Conservation (phyloP, 2,797 vertebrate species). For the Poecilia picta region DNA sequence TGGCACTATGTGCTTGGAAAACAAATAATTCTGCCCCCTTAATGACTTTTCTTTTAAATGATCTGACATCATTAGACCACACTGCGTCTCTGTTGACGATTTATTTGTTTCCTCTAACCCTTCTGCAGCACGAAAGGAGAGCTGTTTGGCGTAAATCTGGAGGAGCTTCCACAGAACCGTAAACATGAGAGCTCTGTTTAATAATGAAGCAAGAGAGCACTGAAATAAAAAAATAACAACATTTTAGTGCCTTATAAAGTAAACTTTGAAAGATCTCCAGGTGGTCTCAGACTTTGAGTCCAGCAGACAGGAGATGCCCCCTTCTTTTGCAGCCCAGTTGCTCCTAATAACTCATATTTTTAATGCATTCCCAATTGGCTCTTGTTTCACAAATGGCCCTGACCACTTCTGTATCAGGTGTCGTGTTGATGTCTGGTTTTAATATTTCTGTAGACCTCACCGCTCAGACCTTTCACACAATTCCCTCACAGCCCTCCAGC, state of each 20-base stretch:
- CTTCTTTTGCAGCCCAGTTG: slow-evolving; percentile 35
- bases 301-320: slow-evolving; percentile 25
- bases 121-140: slow-evolving; percentile 6
- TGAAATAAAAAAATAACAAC: slow-evolving; percentile 23
- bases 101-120: slow-evolving; percentile 24
- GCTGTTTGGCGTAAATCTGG: not conserved
- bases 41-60: not conserved
- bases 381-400: slow-evolving; percentile 49
- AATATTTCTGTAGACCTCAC: slow-evolving; percentile 44
- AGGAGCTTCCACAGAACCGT: slow-evolving; percentile 9
- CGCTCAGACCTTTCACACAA: slow-evolving; percentile 25
- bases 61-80: not conserved
- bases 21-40: not conserved
- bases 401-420: slow-evolving; percentile 63
- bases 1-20: too few relatives aligned
- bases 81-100: not conserved
- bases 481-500: slow-evolving; percentile 18
- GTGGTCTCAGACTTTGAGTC: slow-evolving; percentile 16
- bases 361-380: slow-evolving; percentile 37
- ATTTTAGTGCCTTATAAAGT: not conserved
- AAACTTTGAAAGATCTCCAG: slow-evolving; percentile 22
- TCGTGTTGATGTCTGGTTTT: slow-evolving; percentile 61
- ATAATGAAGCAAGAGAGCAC: slow-evolving; percentile 31
- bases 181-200: slow-evolving; percentile 6
- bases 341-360: slow-evolving; percentile 42